A percentile compares a stretch with the other conserved stretches of the same genome.
phyloP scores from a whole-genome alignment of 2,797 vertebrate species.

The Enteromius radiatus region DNA sequence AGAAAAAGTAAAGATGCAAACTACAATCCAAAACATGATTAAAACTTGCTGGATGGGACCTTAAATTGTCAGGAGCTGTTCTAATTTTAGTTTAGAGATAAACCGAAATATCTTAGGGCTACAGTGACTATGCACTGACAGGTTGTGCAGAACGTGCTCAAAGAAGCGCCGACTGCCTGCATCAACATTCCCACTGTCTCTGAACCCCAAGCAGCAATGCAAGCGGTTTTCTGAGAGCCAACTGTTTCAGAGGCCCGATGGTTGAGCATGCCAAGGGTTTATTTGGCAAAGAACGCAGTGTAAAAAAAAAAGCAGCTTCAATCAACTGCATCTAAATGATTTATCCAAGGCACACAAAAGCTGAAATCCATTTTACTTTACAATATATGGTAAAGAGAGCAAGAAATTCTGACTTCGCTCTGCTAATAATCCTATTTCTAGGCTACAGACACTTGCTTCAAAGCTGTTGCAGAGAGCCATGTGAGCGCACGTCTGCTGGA shows the following conservation, averaged over 20 bases:
- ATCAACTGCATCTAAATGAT: conserved; percentile 62
- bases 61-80: conserved; percentile 1
- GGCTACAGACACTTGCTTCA: conserved; percentile 65
- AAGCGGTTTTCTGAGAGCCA: conserved; percentile 69
- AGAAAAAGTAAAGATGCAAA: background rate
- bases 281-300: conserved; percentile 69
- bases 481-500: conserved; percentile 69
- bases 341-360: conserved; percentile 53
- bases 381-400: conserved; percentile 7
- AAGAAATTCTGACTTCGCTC: conserved; percentile 33
- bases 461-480: conserved; percentile 65
- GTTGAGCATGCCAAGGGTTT: conserved; percentile 71
- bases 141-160: conserved; percentile 6
- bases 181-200: conserved; percentile 31
- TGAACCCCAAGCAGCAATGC: conserved; percentile 59
- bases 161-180: conserved; percentile 30
- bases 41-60: background rate
- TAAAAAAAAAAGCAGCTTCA: conserved; percentile 68
- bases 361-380: conserved; percentile 12
- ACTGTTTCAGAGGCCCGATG: conserved; percentile 69
- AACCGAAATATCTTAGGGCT: conserved; percentile 1
- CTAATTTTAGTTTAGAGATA: conserved; percentile 31
- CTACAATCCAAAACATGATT: background rate
- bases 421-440: conserved; percentile 37
- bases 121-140: background rate